Base-by-base conservation (phyloP, 2,888 invertebrate species). In the Ophion costatus region DNA sequence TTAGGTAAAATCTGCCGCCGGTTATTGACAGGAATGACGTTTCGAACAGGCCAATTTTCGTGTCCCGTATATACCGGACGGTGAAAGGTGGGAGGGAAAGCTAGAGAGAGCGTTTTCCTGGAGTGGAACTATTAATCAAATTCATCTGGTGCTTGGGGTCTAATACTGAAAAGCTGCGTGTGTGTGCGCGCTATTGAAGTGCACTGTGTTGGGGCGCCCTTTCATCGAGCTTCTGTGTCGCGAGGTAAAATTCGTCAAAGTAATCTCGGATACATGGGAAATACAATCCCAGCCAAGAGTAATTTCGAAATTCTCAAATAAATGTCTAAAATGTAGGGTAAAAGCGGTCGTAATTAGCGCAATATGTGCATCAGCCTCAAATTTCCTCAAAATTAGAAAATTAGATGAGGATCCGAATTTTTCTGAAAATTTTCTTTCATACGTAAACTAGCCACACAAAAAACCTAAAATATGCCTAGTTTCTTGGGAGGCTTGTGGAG, bases 111-210 rank as follows among this genome's bases (percentile, higher is more conserved):
- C 11, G 51, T 33, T 66, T 56, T 76, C 11, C n/a, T 42, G 20
- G 4, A 56, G 76, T 24, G n/a, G 20, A 73, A 42, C 73, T 42
- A 57, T 57, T 71, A 33, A 70, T 74, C 74, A 64, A 64, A 64
- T 66, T 66, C 51, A 51, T 56, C 64, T 38, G 66, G 45, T 45
- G 20, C 14, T 45, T n/a, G 22, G 38, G 4, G 22, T 42, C 45
- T 67, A 67, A 67, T 20, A 42, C 9, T 45, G 51, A 51, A n/a
- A 29, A 67, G 20, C 22, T 17, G 42, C 11, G 45, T 22, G 67
- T 10, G 67, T 22, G 22, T 10, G 11, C 51, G 45, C 51, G 45
- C 11, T 22, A 67, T 67, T 22, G 45, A 4, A 22, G 20, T 67
- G 42, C n/a, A 3, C 20, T 24, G 11, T 57, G 56, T 56, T 56